Percentiles rank a stretch among this genome's conserved stretches.
phyloP scores from a whole-genome alignment of 2,888 invertebrate genomes.

The Cepaea hortensis region DNA sequence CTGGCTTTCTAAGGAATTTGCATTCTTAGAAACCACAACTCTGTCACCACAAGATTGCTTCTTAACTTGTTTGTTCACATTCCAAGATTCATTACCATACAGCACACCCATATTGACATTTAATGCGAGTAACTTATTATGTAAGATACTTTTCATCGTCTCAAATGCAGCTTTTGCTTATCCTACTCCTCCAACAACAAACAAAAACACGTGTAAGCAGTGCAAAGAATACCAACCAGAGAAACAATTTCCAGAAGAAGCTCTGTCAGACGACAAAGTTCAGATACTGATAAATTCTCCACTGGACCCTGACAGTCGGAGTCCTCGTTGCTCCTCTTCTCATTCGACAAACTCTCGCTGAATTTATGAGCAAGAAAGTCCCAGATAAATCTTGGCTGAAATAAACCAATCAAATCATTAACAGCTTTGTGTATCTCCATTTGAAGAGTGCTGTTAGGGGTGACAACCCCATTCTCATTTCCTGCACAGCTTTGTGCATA shows the following conservation, averaged over 20 bases:
- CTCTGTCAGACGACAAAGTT: slow-evolving; percentile 85
- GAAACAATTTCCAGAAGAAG: slow-evolving; percentile 82
- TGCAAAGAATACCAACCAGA: slow-evolving; percentile 78
- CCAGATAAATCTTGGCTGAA: slow-evolving; percentile 91
- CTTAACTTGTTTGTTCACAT: too few species aligned
- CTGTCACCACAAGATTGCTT: too few species aligned
- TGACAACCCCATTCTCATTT: background rate
- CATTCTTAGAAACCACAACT: too few species aligned
- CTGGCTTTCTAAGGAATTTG: too few species aligned
- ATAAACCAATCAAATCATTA: slow-evolving; percentile 87
- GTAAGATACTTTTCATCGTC: too few species aligned
- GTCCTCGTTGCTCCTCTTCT: slow-evolving; percentile 29
- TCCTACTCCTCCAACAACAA: too few species aligned
- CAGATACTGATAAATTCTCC: slow-evolving; percentile 75
- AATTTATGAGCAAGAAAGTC: slow-evolving; percentile 81
- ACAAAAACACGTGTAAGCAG: too few species aligned
- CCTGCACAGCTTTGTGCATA: background rate
- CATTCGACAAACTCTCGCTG: slow-evolving; percentile 62
- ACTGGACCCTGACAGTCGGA: background rate
- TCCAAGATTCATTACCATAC: too few species aligned
- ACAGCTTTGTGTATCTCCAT: slow-evolving; percentile 87
- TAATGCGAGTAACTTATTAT: too few species aligned
- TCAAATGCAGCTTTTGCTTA: too few species aligned
- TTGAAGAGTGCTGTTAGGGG: slow-evolving; percentile 12
- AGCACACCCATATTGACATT: too few species aligned